Evolutionary conservation across 2,888 invertebrate species (phyloP).

Genomic region (Mamestra brassicae): DNA sequence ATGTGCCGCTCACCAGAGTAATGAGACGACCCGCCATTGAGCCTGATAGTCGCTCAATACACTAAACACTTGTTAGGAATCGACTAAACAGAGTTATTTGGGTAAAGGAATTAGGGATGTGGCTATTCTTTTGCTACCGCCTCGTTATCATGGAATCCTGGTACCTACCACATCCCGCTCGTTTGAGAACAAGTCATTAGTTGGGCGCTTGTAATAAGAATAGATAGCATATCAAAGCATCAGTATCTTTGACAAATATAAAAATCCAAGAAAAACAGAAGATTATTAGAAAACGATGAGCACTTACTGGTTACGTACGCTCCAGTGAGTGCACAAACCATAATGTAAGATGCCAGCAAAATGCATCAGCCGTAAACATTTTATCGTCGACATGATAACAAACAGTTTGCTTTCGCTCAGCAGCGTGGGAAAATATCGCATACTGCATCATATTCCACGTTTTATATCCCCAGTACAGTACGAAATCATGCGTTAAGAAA

Average conservation of each 20-base stretch:
- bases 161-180: not conserved
- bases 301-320: slow-evolving; percentile 8
- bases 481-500: slow-evolving; percentile 23
- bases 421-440: slow-evolving; percentile 33
- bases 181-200: too few relatives aligned
- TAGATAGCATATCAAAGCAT: not conserved
- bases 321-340: slow-evolving; percentile 22
- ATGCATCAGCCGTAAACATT: slow-evolving; percentile 53
- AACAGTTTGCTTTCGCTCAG: slow-evolving; percentile 24
- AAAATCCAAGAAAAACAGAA: not conserved
- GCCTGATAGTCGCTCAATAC: slow-evolving; percentile 30
- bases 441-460: slow-evolving; percentile 10
- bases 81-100: slow-evolving; percentile 13
- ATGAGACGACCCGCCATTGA: slow-evolving; percentile 43
- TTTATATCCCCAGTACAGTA: not conserved
- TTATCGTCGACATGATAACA: slow-evolving; percentile 49
- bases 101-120: not conserved
- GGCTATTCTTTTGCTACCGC: not conserved
- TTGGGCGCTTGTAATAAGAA: too few relatives aligned
- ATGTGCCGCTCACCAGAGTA: slow-evolving; percentile 46
- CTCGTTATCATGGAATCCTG: not conserved
- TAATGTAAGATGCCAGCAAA: slow-evolving; percentile 30
- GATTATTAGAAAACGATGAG: slow-evolving; percentile 9
- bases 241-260: not conserved
- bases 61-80: slow-evolving; percentile 20